Base-by-base conservation (phyloP, 1,140 invertebrate species). In the Centruroides sculpturatus region DNA sequence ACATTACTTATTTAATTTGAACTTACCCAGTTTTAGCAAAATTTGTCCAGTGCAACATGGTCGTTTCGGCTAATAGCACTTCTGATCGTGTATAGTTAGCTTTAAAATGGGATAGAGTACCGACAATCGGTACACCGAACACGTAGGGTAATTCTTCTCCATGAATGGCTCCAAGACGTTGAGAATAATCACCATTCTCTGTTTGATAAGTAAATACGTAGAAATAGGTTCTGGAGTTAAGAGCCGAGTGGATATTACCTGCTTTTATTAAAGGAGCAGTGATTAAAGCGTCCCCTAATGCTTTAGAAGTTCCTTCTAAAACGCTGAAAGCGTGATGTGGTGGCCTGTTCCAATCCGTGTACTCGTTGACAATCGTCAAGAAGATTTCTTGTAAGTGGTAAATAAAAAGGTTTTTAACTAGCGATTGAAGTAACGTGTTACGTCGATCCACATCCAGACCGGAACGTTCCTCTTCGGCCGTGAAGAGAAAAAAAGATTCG, bases 311-410 rank as follows among this genome's bases (percentile, higher is more conserved):
- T 4, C 61, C 67, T 57, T 98, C 91, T 55, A 93, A 80, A 0
- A 92, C 87, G 75, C 87, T 88, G 66, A 92, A 86, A 46, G 90
- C 89, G 80, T 94, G 89, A 69, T 92, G 88, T 6, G 91, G 84
- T 6, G 91, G 89, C 65, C 86, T 79, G 70, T 94, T 90, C 93
- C 92, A 96, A 72, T 96, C 91, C 4, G 90, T 95, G 74, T 98
- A 99, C 71, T 98, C 92, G 74, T 98, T 96, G 64, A 96, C 86
- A 23, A 95, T 85, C 41, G 94, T 95, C 69, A 94, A 92, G 76
- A 93, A 94, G 71, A 98, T 95, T 75, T 98, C 93, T 68, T 69
- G 67, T 11, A 69, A 50, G 52, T 70, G 69, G 57, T 58, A 69
- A 36, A 61, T 61, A 72, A 62, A 69, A 23, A 67, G 46, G 72